A percentile compares a stretch with the other conserved stretches of the same genome.
phyloP scores from a whole-genome alignment of 2,888 invertebrate genomes.

The Cremastobaeus sp. region DNA sequence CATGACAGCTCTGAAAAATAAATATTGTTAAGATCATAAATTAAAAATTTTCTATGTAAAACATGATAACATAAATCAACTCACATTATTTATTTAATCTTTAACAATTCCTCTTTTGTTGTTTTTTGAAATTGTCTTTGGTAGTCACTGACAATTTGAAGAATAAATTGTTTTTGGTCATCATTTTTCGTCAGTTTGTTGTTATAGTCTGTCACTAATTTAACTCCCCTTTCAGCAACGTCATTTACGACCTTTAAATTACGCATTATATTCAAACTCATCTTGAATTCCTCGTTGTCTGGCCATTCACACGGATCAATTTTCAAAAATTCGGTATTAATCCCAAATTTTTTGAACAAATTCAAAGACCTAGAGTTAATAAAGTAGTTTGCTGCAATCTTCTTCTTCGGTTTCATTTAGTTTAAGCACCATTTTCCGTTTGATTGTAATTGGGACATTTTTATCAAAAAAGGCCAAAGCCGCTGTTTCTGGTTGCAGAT shows the following conservation, averaged over 20 bases:
- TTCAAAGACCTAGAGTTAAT: conserved; percentile 4
- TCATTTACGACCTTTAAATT: conserved; percentile 44
- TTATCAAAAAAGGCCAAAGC: no score
- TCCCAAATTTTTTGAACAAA: conserved; percentile 34
- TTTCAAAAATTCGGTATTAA: conserved; percentile 24
- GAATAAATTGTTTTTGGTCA: conserved; percentile 23
- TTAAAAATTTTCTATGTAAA: no score
- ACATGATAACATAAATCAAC: no score
- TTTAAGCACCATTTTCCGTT: not conserved
- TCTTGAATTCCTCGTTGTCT: conserved; percentile 10
- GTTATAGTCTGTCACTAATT: conserved; percentile 27
- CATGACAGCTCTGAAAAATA: no score
- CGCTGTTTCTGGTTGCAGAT: no score
- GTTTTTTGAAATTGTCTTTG: no score
- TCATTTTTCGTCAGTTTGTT: conserved; percentile 8
- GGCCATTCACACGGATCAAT: conserved; percentile 23
- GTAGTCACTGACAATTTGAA: no score
- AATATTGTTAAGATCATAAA: no score
- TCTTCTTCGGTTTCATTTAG: no score
- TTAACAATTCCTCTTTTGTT: no score
- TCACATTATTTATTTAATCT: no score
- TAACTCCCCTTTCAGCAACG: conserved; percentile 34
- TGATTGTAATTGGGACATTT: no score
- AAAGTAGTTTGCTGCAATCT: conserved; percentile 31
- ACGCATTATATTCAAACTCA: conserved; percentile 4